A percentile compares a stretch with the other conserved stretches of the same genome.
phyloP scores from a whole-genome alignment of 1,140 invertebrate species.

The Heterodera schachtii region DNA sequence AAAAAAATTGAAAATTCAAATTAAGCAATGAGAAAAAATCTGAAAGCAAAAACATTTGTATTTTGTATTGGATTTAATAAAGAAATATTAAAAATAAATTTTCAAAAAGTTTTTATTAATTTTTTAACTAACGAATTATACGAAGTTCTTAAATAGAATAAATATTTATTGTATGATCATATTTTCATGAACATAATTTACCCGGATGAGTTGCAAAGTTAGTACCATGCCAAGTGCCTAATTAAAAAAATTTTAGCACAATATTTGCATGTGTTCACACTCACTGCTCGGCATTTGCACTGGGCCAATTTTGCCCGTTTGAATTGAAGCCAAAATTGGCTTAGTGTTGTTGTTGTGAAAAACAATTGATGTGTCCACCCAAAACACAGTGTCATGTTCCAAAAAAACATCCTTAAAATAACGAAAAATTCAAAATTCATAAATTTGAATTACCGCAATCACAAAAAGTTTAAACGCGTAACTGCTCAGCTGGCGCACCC shows the following conservation, averaged over 20 bases:
- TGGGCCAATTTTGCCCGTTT: slow-evolving; percentile 16
- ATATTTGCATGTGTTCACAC: neutral
- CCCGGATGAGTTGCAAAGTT: too few species aligned
- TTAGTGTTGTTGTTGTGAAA: slow-evolving; percentile 20
- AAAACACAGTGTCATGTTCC: slow-evolving; percentile 29
- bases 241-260: too few species aligned
- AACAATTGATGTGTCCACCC: slow-evolving; percentile 32
- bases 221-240: neutral
- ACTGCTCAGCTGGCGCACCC: slow-evolving; percentile 26
- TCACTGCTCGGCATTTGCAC: slow-evolving; percentile 31
- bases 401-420: slow-evolving; percentile 30
- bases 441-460: slow-evolving; percentile 21
- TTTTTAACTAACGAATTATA: too few species aligned
- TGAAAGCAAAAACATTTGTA: too few species aligned
- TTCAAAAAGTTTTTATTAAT: too few species aligned
- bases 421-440: neutral
- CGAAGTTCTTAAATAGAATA: too few species aligned
- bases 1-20: too few species aligned
- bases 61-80: too few species aligned
- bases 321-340: slow-evolving; percentile 27
- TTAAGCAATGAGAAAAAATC: too few species aligned
- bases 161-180: too few species aligned
- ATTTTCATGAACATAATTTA: too few species aligned
- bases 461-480: slow-evolving; percentile 41
- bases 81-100: too few species aligned